These are phyloP conservation scores for Oreocharis arfaki DNA, from an alignment of 2,113 vertebrate genomes.

Conservation along the genomic window DNA sequence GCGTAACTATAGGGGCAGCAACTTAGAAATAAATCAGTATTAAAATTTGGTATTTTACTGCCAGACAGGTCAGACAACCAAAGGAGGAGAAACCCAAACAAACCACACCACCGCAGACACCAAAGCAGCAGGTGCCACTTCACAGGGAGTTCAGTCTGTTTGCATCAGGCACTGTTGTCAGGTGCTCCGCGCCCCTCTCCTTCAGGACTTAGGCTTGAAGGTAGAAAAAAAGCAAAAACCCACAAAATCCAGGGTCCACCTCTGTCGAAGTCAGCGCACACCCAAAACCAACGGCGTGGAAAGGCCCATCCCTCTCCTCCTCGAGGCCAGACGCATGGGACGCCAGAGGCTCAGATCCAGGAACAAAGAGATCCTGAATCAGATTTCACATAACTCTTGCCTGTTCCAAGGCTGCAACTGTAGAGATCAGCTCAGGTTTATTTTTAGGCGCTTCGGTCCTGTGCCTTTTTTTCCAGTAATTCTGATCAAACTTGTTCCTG, in stretches of 20 bases:
- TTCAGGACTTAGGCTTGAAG: background rate
- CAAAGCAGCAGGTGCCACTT: background rate
- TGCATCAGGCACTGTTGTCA: background rate
- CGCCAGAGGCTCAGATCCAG: background rate
- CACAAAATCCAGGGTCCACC: background rate
- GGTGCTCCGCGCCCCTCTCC: background rate
- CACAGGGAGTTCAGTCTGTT: background rate
- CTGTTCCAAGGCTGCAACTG: background rate
- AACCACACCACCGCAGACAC: background rate
- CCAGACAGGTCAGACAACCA: background rate
- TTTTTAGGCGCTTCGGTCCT: conserved; percentile 2
- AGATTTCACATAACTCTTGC: background rate
- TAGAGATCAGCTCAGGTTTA: conserved; percentile 14
- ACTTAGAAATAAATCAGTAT: background rate
- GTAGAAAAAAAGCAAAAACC: background rate
- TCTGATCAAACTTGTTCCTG: conserved; percentile 28
- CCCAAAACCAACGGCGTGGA: fast-evolving
- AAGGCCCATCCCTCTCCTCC: background rate
- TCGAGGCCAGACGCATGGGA: background rate
- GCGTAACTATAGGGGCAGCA: fast-evolving
- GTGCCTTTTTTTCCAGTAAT: conserved; percentile 12
- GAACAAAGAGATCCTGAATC: background rate
- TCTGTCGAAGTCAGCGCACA: fast-evolving
- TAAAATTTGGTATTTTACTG: background rate
- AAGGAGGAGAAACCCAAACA: background rate